These are phyloP conservation scores for Symphodus melops DNA, from an alignment of 2,113 vertebrate genomes.

Conservation along the genomic window DNA sequence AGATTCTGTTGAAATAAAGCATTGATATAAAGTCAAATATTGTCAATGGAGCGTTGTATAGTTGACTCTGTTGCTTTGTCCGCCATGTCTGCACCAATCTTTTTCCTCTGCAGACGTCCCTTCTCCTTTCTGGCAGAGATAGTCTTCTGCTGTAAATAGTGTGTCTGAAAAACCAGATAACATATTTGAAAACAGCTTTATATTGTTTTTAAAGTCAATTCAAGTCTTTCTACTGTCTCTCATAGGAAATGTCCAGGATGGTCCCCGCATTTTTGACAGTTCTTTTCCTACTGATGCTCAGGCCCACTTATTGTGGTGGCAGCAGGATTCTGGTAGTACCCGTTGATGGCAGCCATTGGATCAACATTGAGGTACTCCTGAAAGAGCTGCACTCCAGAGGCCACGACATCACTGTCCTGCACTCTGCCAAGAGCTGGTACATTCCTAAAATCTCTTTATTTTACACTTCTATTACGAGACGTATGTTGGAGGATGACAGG, in stretches of 20 bases:
- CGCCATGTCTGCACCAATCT: no score
- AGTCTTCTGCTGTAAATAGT: no score
- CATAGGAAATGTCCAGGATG: conserved; percentile 44
- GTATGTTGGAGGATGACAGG: conserved; percentile 46
- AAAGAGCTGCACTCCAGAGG: conserved; percentile 79
- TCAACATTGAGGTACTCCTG: conserved; percentile 86
- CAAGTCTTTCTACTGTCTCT: conserved; percentile 10
- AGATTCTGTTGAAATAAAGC: no score
- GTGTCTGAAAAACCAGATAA: no score
- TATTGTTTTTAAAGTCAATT: no score
- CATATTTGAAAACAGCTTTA: no score
- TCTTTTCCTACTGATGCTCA: conserved; percentile 48
- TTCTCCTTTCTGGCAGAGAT: no score
- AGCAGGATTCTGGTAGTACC: conserved; percentile 86
- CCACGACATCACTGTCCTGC: conserved; percentile 82
- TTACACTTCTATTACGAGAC: conserved; percentile 50
- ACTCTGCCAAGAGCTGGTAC: conserved; percentile 76
- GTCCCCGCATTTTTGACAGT: background rate
- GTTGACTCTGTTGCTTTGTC: no score
- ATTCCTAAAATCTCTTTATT: conserved; percentile 65
- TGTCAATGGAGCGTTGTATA: no score
- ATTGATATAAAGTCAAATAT: no score
- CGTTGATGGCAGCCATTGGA: conserved; percentile 85
- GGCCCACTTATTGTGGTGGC: conserved; percentile 18
- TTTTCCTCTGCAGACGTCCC: no score